Evolutionary conservation across 2,888 invertebrate species (phyloP).

Genomic region (Artemia sinica): DNA sequence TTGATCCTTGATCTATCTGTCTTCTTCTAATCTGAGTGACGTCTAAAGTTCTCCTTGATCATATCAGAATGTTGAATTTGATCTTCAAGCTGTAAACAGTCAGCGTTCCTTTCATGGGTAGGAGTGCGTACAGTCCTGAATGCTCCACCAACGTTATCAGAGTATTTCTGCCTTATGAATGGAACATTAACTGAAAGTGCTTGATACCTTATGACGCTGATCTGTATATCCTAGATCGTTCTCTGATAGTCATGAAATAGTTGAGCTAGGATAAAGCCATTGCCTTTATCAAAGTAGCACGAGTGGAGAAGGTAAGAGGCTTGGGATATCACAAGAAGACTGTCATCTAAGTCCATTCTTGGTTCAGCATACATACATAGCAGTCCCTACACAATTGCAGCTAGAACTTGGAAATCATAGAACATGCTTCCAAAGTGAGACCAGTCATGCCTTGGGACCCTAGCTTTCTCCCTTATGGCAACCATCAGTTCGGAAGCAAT

Average conservation of each 20-base stretch:
- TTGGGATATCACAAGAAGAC: not conserved
- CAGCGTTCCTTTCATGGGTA: not conserved
- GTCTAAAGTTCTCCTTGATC: not conserved
- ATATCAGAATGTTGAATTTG: not conserved
- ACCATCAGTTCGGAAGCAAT: too few species aligned
- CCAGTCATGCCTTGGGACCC: not conserved
- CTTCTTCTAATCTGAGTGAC: not conserved
- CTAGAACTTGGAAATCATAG: not conserved
- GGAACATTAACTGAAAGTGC: not conserved
- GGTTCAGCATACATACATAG: not conserved
- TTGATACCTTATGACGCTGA: not conserved
- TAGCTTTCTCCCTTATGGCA: not conserved
- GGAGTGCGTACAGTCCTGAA: not conserved
- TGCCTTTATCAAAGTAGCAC: not conserved
- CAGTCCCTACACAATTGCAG: not conserved
- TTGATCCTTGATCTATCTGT: not conserved
- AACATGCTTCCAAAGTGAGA: not conserved
- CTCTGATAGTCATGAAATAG: too few species aligned
- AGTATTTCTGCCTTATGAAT: not conserved
- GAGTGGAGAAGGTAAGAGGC: not conserved
- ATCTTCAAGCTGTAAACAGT: conserved; percentile 1
- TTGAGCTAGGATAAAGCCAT: not conserved
- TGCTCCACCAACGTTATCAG: not conserved
- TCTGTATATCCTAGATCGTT: not conserved
- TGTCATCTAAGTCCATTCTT: not conserved